Base-by-base conservation (phyloP, 2,888 invertebrate species). In the Eupelmus urozonus region DNA sequence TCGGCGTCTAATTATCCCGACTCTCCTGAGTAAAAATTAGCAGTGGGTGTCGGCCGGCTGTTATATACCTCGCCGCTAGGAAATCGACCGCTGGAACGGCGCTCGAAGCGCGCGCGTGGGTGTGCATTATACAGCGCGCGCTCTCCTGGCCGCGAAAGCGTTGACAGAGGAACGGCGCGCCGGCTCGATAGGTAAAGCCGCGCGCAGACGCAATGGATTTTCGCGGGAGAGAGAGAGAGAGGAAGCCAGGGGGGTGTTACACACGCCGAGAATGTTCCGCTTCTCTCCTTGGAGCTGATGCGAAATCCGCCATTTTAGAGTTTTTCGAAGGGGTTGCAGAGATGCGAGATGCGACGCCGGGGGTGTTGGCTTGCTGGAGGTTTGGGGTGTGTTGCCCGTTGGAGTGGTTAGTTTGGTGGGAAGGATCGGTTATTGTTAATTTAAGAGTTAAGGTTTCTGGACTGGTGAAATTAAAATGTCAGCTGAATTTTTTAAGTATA, bases 201-300 rank as follows among this genome's bases (percentile, higher is more conserved):
- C 45, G 81, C 83, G 83, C 82, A 81, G 80, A 80, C 83, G 82
- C 81, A 69, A 76, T 74, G 78, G 76, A 78, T 65, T 76, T 66
- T 75, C 63, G 65, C 67, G 66, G 16, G 34, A 29, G 25, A 49
- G 23, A 27, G 53, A 11, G 18, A 0, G 20, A 49, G 29, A 45
- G 18, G 20, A n/a, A 49, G 5, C 51, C 23, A 13, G 29, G 1
- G 42, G 45, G 16, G 45, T 16, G 34, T 13, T 34, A 45, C 9
- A 45, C 45, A 53, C 53, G 2, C 45, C 55, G 70, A 70, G 70
- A 70, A 49, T 4, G 18, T 70, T 57, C 70, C 16, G 40, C 59
- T 16, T 63, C 25, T 25, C 45, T 23, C 20, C 45, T 45, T 25
- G 18, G 29, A 13, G 23, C 27, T 65, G 42, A 55, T n/a, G n/a